Evolutionary conservation across 2,797 vertebrate genomes (phyloP).

Genomic region (Emys orbicularis): DNA sequence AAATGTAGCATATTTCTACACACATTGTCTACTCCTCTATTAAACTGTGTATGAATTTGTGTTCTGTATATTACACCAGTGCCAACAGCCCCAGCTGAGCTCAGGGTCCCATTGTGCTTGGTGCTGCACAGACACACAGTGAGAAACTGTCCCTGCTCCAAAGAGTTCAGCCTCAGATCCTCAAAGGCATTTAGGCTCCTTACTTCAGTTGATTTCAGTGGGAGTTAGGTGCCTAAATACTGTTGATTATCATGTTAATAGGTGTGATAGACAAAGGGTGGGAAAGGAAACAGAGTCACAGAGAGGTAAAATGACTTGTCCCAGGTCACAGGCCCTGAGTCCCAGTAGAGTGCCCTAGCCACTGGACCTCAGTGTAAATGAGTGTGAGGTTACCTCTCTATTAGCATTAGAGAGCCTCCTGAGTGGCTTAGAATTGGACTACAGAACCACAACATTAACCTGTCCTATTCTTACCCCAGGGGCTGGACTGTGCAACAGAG

Average conservation of each 20-base stretch:
- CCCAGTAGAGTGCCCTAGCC: background rate
- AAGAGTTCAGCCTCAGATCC: background rate
- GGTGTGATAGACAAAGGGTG: background rate
- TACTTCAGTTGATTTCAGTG: background rate
- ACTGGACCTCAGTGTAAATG: background rate
- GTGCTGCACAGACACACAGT: too few relatives aligned
- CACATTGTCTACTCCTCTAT: background rate
- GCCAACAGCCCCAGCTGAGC: background rate
- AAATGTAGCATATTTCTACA: background rate
- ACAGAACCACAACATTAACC: background rate
- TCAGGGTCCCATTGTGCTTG: background rate
- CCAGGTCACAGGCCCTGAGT: background rate
- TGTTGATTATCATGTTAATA: background rate
- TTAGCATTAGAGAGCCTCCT: background rate
- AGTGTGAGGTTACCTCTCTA: background rate
- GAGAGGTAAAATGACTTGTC: background rate
- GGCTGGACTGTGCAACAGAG: background rate
- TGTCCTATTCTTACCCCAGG: background rate
- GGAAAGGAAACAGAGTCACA: background rate
- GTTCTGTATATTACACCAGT: background rate
- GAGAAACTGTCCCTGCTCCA: background rate
- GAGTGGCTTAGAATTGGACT: background rate
- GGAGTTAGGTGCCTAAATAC: background rate
- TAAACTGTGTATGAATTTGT: background rate
- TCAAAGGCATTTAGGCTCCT: background rate